phyloP scores from a whole-genome alignment of 2,888 invertebrate genomes.

The Drosophila mettleri region DNA sequence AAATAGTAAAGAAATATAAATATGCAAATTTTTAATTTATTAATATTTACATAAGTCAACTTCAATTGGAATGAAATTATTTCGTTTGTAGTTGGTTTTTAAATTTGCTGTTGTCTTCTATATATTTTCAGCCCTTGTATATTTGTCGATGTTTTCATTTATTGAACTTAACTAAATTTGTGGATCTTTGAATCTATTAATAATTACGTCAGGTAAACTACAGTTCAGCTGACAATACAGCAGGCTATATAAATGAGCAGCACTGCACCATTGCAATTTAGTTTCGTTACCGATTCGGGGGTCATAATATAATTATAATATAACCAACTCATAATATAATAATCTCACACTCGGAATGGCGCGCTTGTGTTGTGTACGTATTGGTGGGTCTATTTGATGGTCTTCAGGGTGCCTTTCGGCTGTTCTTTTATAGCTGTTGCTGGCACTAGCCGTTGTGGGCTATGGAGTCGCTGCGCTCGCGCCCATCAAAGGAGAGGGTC shows the following conservation, averaged over 20 bases:
- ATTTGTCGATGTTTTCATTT: too few relatives aligned
- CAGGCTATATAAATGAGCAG: constrained; percentile 68
- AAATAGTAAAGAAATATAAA: too few relatives aligned
- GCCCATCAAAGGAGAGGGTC: constrained; percentile 75
- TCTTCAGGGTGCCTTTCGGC: constrained; percentile 41
- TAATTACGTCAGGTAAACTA: too few relatives aligned
- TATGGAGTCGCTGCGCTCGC: constrained; percentile 64
- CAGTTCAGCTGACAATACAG: too few relatives aligned
- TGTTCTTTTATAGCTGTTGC: constrained; percentile 60
- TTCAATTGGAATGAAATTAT: neutral
- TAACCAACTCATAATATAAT: constrained; percentile 7
- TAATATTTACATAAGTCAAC: neutral
- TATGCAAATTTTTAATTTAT: neutral
- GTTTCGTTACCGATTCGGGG: constrained; percentile 66
- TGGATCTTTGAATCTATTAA: too few relatives aligned
- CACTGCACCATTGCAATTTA: constrained; percentile 79
- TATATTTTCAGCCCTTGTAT: too few relatives aligned
- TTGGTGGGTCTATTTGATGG: neutral
- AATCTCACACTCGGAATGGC: constrained; percentile 48
- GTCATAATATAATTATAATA: constrained; percentile 35
- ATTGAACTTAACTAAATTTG: too few relatives aligned
- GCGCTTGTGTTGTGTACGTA: constrained; percentile 73
- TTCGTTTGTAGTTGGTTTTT: too few relatives aligned
- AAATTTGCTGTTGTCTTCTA: too few relatives aligned
- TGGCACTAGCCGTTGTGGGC: constrained; percentile 52